These are phyloP conservation scores for Ceyx melanurus DNA, from an alignment of 2,113 vertebrate species.

Conservation along the genomic window DNA sequence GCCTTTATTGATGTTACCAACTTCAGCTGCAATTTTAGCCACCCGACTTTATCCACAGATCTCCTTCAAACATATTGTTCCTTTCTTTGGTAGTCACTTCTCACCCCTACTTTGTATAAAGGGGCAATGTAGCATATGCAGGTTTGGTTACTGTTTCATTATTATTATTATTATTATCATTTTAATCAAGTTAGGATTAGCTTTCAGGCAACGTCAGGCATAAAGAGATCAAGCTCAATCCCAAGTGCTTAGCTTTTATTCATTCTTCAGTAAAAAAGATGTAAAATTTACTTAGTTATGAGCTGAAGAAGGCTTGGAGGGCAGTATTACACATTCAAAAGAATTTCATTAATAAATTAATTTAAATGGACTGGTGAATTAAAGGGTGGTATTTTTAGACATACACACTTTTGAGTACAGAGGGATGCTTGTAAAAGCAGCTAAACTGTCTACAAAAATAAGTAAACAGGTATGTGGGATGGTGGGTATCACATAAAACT, in stretches of 20 bases:
- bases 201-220: neutral
- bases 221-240: constrained; percentile 17
- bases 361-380: neutral
- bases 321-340: neutral
- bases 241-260: neutral
- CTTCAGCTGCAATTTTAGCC: neutral
- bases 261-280: constrained; percentile 9
- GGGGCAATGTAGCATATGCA: neutral
- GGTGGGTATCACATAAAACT: neutral
- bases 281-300: neutral
- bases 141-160: constrained; percentile 4
- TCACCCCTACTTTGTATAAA: neutral
- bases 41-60: neutral
- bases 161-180: neutral
- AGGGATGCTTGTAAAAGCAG: neutral
- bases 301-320: neutral
- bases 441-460: neutral
- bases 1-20: constrained; percentile 26
- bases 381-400: neutral
- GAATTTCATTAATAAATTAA: neutral
- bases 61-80: neutral
- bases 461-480: neutral
- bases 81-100: neutral
- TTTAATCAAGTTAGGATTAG: constrained; percentile 64
- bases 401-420: neutral